A percentile compares a stretch with the other conserved stretches of the same genome.
Evolutionary conservation across 2,113 vertebrate genomes (phyloP).

Genomic region (Siphamia tubifer): DNA sequence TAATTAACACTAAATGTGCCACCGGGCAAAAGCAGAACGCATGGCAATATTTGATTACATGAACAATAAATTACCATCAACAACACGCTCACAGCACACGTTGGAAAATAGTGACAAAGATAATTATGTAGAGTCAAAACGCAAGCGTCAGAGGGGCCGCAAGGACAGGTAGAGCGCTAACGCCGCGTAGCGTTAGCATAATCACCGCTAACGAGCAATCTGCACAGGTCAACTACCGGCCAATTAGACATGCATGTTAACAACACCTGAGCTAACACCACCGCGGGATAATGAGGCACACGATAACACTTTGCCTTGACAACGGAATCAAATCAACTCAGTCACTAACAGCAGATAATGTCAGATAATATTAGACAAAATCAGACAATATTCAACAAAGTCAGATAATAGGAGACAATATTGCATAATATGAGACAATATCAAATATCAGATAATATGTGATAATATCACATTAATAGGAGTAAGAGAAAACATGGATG

Average conservation of each 20-base stretch:
- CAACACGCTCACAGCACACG: slow-evolving; percentile 70
- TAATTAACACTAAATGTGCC: slow-evolving; percentile 81
- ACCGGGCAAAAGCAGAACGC: slow-evolving; percentile 67
- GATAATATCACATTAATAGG: too few relatives aligned
- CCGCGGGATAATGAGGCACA: slow-evolving; percentile 2
- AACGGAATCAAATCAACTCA: too few relatives aligned
- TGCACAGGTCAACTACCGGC: background rate
- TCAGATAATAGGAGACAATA: too few relatives aligned
- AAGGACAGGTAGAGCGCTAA: slow-evolving; percentile 53
- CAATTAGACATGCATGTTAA: slow-evolving; percentile 30
- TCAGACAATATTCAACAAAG: too few relatives aligned
- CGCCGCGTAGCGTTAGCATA: slow-evolving; percentile 4
- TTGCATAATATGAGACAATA: too few relatives aligned
- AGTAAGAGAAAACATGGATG: too few relatives aligned
- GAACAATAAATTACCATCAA: slow-evolving; percentile 84
- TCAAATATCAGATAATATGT: too few relatives aligned
- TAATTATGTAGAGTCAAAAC: slow-evolving; percentile 79
- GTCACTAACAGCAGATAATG: too few relatives aligned
- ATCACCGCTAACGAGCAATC: slow-evolving; percentile 25
- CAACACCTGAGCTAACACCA: slow-evolving; percentile 38
- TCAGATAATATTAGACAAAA: too few relatives aligned
- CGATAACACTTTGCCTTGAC: background rate
- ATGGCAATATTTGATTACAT: slow-evolving; percentile 81
- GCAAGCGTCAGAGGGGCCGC: slow-evolving; percentile 14
- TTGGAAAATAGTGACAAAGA: slow-evolving; percentile 42